A percentile compares a stretch with the other conserved stretches of the same genome.
Evolutionary conservation across 1,140 invertebrate genomes (phyloP).

Genomic region (Cydia strobilella): DNA sequence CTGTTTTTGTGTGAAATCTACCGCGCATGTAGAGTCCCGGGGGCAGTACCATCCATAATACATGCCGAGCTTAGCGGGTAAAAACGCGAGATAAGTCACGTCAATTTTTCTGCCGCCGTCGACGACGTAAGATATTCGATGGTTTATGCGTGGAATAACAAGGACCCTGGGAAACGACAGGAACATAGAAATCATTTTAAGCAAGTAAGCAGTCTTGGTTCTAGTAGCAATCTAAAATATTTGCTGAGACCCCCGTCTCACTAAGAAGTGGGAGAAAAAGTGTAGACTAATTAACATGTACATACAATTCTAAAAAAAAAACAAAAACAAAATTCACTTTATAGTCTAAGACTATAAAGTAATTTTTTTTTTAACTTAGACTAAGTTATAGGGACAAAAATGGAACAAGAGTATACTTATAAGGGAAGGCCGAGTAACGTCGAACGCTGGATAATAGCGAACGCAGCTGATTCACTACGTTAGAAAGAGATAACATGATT

Average conservation of each 20-base stretch:
- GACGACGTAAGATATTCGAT: conserved; percentile 72
- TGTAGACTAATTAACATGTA: too few species aligned
- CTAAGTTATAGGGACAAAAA: too few species aligned
- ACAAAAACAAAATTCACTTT: too few species aligned
- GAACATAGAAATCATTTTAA: background rate
- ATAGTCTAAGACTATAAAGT: too few species aligned
- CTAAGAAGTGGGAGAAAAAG: background rate
- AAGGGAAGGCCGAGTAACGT: too few species aligned
- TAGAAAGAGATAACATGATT: too few species aligned
- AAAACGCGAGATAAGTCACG: conserved; percentile 67
- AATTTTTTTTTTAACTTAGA: too few species aligned
- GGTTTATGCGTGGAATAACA: conserved; percentile 69
- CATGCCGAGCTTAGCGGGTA: conserved; percentile 55
- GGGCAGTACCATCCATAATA: conserved; percentile 57
- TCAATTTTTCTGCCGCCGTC: conserved; percentile 69
- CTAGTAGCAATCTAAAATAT: background rate
- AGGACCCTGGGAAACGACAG: conserved; percentile 34
- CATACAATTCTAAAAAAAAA: too few species aligned
- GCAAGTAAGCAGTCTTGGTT: background rate
- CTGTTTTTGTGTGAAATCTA: conserved; percentile 16
- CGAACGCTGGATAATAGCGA: too few species aligned
- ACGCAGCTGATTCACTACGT: too few species aligned
- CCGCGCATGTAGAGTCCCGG: conserved; percentile 9
- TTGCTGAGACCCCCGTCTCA: background rate
- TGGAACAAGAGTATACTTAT: too few species aligned